phyloP scores from a whole-genome alignment of 2,113 vertebrate genomes.

The Pomatorhinus ruficollis region DNA sequence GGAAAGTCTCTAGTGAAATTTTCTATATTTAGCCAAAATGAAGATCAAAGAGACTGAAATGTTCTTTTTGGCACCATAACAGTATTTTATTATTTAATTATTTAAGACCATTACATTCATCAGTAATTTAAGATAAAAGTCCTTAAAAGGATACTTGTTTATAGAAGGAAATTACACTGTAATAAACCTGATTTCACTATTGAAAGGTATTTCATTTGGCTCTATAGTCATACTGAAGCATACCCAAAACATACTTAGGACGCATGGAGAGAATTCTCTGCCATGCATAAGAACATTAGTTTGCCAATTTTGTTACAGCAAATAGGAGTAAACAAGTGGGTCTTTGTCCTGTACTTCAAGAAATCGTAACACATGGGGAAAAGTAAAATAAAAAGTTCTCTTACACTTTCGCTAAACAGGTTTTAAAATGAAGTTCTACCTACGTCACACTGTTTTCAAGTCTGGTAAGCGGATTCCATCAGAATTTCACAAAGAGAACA shows the following conservation, averaged over 20 bases:
- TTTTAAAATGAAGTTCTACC: background rate
- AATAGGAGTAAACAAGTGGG: background rate
- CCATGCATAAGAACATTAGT: background rate
- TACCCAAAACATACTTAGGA: background rate
- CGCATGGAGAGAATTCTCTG: background rate
- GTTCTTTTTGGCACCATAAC: constrained; percentile 19
- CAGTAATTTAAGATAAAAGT: constrained; percentile 1
- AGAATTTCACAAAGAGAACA: background rate
- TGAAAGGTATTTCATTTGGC: background rate
- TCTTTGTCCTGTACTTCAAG: background rate
- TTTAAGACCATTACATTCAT: constrained; percentile 19
- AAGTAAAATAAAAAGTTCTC: background rate
- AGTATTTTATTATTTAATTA: constrained; percentile 35
- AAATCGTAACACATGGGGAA: background rate
- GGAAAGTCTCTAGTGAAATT: constrained; percentile 3
- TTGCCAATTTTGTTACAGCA: background rate
- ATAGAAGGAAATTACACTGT: background rate
- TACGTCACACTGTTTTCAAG: background rate
- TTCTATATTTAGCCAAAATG: background rate
- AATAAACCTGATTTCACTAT: background rate
- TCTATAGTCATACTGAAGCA: background rate
- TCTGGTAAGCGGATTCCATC: background rate
- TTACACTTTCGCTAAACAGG: background rate
- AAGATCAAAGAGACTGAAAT: constrained; percentile 38
- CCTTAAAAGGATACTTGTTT: background rate